Conservation (phyloP, 2,888 invertebrate genomes). For the Parochlus steinenii region DNA sequence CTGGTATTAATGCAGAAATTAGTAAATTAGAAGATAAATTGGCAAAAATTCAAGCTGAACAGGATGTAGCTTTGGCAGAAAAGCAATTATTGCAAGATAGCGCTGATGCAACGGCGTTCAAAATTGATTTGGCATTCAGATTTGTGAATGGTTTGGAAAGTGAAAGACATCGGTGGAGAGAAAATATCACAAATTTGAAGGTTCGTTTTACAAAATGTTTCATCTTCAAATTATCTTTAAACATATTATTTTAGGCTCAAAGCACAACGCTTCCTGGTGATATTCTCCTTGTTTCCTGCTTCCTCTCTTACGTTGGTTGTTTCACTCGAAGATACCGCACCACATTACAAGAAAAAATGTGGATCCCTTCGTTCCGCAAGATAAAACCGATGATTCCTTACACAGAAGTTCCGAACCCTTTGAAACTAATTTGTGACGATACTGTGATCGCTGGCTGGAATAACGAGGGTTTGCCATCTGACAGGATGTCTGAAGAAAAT, state of each 20-base stretch:
- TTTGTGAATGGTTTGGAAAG: conserved; percentile 84
- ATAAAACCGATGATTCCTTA: conserved; percentile 61
- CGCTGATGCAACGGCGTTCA: conserved; percentile 75
- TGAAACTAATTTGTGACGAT: conserved; percentile 79
- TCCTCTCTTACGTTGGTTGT: conserved; percentile 89
- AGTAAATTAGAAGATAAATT: conserved; percentile 56
- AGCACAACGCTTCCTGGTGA: conserved; percentile 76
- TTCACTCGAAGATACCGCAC: conserved; percentile 71
- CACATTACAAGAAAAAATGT: conserved; percentile 59
- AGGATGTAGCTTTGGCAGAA: conserved; percentile 68
- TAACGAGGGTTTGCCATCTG: conserved; percentile 82
- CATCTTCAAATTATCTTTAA: too few species aligned
- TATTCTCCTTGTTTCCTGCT: conserved; percentile 73
- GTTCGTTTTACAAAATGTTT: not conserved
- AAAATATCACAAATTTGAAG: conserved; percentile 38
- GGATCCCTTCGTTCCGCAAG: conserved; percentile 62
- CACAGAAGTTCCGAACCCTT: conserved; percentile 61
- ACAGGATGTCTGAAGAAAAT: conserved; percentile 88
- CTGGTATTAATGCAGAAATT: conserved; percentile 55
- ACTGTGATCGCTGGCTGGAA: conserved; percentile 89
- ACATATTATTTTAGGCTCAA: conserved; percentile 33
- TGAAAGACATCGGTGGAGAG: conserved; percentile 73
- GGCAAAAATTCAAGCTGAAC: conserved; percentile 57
- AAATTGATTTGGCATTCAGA: conserved; percentile 82
- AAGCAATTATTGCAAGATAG: conserved; percentile 85